Evolutionary conservation across 2,797 vertebrate species (phyloP), one percentile per base, ranked within the genome.

Genomic region (Triplophysa bombifrons): DNA sequence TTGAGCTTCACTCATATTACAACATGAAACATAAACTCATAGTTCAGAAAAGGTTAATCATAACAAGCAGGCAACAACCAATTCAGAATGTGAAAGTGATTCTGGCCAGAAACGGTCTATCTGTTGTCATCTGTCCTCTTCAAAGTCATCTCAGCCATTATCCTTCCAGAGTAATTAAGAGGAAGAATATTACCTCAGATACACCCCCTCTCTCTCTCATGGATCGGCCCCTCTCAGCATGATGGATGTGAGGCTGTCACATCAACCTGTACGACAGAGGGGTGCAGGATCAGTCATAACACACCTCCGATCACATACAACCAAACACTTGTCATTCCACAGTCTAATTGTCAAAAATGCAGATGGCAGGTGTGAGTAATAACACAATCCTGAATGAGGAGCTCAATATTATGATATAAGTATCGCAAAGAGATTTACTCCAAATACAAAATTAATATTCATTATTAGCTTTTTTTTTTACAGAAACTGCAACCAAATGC

Each of bases 191-290:
- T 85, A 82, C 65, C 80, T 80, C 89, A 90, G 86, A 76, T 87
- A 83, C 76, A 78, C 58, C 80, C 61, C 53, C 74, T 67, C 61
- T 51, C 77, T 11, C 78, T 69, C 60, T 76, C 89, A 92, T 92
- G 90, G 85, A 83, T 77, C 86, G 72, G 25, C 58, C 78, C 65
- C 82, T 83, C 84, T 86, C 86, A 83, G 78, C 84, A 89, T 92
- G 91, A 93, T 87, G 89, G 91, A 94, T 92, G 90, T 88, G 87
- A 88, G 89, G 88, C 88, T 91, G 92, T 91, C 90, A 89, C 70
- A 55, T 83, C 83, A 85, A 77, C 93, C 90, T 92, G 92, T 90
- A 61, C 60, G 63, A 85, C 85, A 84, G 41, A 44, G 80, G 81
- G 83, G 53, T 72, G 66, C 65, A 61, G n/a, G 55, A 63, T 44